Percentiles rank a stretch among this genome's conserved stretches.
Conservation (phyloP, 2,113 vertebrate genomes). For the Entomyzon cyanotis region DNA sequence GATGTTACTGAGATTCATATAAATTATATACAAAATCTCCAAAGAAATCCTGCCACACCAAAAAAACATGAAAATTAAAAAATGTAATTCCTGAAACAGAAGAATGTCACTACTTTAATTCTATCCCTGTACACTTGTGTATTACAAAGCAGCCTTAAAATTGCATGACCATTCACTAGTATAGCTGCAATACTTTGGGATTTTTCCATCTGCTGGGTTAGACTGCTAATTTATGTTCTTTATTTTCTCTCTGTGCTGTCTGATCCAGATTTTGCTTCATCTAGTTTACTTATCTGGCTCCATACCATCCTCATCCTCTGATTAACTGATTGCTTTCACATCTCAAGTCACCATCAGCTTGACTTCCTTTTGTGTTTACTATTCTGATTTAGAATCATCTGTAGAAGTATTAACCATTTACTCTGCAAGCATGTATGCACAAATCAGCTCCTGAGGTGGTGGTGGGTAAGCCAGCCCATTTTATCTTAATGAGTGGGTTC, state of each 20-base stretch:
- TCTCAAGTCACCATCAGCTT: neutral
- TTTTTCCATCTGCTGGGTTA: neutral
- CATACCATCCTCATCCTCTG: neutral
- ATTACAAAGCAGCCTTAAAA: neutral
- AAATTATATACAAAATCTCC: neutral
- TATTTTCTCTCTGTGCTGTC: neutral
- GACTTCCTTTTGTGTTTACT: neutral
- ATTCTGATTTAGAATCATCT: neutral
- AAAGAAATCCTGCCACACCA: neutral
- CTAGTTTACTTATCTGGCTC: neutral
- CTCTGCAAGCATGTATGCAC: neutral
- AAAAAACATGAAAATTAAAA: neutral
- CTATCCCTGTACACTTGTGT: neutral
- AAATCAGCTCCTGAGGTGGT: neutral
- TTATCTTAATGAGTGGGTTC: neutral
- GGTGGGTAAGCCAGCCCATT: neutral
- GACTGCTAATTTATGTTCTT: neutral
- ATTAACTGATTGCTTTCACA: neutral
- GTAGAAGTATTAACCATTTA: neutral
- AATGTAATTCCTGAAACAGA: neutral
- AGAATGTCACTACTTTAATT: neutral
- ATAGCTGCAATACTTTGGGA: neutral
- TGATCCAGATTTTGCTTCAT: neutral
- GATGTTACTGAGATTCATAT: neutral
- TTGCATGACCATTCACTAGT: neutral